Percentiles rank a stretch among this genome's conserved stretches.
Conservation (phyloP, 2,888 invertebrate genomes). For the Drosophila tanythrix region DNA sequence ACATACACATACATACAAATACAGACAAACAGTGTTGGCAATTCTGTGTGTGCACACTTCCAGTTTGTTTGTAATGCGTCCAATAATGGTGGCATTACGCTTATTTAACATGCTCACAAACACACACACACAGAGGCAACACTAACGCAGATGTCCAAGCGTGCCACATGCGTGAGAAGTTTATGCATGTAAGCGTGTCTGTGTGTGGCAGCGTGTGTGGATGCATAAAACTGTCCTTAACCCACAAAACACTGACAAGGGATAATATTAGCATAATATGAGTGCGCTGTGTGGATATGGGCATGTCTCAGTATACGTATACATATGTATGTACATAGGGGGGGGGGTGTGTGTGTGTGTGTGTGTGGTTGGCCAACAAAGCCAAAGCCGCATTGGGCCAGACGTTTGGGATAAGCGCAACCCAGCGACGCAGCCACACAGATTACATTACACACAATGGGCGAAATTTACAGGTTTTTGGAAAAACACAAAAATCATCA, state of each 20-base stretch:
- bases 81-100: conserved; percentile 81
- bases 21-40: conserved; percentile 19
- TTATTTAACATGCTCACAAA: conserved; percentile 76
- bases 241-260: conserved; percentile 72
- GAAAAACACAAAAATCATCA: background rate
- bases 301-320: conserved; percentile 22
- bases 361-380: conserved; percentile 55
- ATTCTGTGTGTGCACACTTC: conserved; percentile 52
- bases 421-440: conserved; percentile 35
- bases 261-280: conserved; percentile 79
- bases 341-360: conserved; percentile 16
- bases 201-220: conserved; percentile 37
- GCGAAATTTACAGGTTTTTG: background rate
- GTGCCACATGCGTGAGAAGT: conserved; percentile 47
- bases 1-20: conserved; percentile 10
- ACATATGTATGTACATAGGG: conserved; percentile 13
- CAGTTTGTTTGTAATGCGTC: conserved; percentile 77
- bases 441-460: conserved; percentile 13
- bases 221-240: conserved; percentile 78
- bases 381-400: conserved; percentile 58
- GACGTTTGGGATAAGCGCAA: conserved; percentile 51
- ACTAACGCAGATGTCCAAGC: conserved; percentile 51
- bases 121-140: conserved; percentile 36
- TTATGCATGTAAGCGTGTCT: conserved; percentile 13
- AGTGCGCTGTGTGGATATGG: conserved; percentile 49